phyloP scores from a whole-genome alignment of 2,113 vertebrate genomes.

The Centrocercus urophasianus region DNA sequence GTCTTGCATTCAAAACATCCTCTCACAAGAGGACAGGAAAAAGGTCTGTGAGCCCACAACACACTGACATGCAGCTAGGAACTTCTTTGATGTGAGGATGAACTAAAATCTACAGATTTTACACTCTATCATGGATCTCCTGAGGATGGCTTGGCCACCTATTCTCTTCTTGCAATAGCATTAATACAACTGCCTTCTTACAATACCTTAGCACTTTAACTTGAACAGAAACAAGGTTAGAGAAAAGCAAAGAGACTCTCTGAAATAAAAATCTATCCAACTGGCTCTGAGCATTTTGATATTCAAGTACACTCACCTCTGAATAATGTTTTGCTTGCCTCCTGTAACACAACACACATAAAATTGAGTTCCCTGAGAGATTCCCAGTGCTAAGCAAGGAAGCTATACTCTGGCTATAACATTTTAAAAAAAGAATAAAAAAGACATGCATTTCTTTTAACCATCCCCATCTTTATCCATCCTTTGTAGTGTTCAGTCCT shows the following conservation, averaged over 20 bases:
- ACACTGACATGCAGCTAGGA: too few species aligned
- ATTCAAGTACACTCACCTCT: not conserved
- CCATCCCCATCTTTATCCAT: not conserved
- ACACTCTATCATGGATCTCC: accelerated
- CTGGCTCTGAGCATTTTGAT: not conserved
- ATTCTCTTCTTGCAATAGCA: not conserved
- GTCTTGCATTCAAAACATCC: not conserved
- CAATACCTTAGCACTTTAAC: not conserved
- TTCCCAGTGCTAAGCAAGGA: not conserved
- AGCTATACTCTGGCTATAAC: not conserved
- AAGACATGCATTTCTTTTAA: not conserved
- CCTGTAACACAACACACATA: not conserved
- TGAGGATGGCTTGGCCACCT: not conserved
- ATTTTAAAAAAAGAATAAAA: not conserved
- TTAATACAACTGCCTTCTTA: not conserved
- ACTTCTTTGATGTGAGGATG: not conserved
- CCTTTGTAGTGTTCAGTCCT: not conserved
- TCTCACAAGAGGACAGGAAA: accelerated
- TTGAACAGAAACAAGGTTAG: not conserved
- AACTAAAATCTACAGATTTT: not conserved
- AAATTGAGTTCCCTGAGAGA: not conserved
- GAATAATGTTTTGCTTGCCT: not conserved
- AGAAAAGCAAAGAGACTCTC: not conserved
- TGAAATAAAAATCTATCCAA: not conserved
- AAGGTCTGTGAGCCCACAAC: not conserved